Evolutionary conservation across 2,797 vertebrate species (phyloP).

Genomic region (Caiman crocodilus): DNA sequence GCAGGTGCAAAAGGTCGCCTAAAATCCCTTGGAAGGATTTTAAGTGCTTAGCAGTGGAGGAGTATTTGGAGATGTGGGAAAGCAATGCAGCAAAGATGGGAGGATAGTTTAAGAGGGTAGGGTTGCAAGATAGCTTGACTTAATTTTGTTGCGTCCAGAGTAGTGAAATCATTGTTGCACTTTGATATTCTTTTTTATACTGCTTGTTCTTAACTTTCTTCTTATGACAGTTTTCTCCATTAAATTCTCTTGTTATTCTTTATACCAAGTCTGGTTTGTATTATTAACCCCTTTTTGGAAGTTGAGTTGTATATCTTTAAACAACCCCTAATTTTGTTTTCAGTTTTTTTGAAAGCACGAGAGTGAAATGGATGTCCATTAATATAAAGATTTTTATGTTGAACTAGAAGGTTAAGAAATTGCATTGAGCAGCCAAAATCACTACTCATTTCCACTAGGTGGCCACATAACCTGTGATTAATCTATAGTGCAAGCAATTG

Average conservation of each 20-base stretch:
- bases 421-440: neutral
- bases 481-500: neutral
- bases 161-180: neutral
- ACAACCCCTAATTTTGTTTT: neutral
- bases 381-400: neutral
- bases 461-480: slow-evolving; percentile 5
- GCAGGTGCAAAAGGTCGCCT: no score
- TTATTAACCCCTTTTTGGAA: neutral
- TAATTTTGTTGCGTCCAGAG: neutral
- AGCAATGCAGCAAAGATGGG: neutral
- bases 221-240: neutral
- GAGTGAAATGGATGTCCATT: rapidly evolving
- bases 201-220: neutral
- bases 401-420: rapidly evolving
- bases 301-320: neutral
- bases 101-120: neutral
- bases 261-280: neutral
- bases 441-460: slow-evolving; percentile 2
- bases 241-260: neutral
- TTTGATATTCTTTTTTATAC: neutral
- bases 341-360: neutral
- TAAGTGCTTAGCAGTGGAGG: rapidly evolving
- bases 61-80: rapidly evolving
- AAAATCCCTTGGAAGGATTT: neutral
- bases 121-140: neutral